These are phyloP conservation scores for Pituophis catenifer DNA, from an alignment of 2,113 vertebrate species.

Conservation along the genomic window DNA sequence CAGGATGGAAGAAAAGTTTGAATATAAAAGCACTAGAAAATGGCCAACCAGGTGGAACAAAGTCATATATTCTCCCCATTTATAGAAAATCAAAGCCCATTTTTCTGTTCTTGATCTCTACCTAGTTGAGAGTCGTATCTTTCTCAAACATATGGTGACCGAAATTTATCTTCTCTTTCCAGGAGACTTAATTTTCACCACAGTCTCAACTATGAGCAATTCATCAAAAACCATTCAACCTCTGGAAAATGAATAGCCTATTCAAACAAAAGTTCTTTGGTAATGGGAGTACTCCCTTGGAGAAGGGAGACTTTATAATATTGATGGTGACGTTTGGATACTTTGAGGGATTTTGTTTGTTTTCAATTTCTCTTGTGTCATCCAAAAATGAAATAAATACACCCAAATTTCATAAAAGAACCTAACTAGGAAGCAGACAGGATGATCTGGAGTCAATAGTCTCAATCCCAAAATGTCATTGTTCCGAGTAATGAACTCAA, in stretches of 20 bases:
- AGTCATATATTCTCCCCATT: background rate
- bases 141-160: constrained; percentile 33
- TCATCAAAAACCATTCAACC: constrained; percentile 27
- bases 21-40: background rate
- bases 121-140: constrained; percentile 25
- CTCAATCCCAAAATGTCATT: background rate
- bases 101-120: constrained; percentile 32
- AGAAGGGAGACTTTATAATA: background rate
- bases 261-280: constrained; percentile 15
- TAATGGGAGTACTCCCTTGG: constrained; percentile 9
- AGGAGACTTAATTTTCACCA: constrained; percentile 34
- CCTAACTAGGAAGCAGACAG: background rate
- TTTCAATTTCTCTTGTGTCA: background rate
- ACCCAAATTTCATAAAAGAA: background rate
- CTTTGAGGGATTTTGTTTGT: background rate
- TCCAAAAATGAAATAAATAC: background rate
- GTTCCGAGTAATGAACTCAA: too few relatives aligned
- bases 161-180: constrained; percentile 50
- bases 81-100: constrained; percentile 29
- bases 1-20: background rate
- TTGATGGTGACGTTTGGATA: background rate
- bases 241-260: constrained; percentile 31
- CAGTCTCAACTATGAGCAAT: constrained; percentile 28
- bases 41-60: background rate
- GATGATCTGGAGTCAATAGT: background rate